phyloP scores from a whole-genome alignment of 1,140 invertebrate species.

The Subanguina moxae region DNA sequence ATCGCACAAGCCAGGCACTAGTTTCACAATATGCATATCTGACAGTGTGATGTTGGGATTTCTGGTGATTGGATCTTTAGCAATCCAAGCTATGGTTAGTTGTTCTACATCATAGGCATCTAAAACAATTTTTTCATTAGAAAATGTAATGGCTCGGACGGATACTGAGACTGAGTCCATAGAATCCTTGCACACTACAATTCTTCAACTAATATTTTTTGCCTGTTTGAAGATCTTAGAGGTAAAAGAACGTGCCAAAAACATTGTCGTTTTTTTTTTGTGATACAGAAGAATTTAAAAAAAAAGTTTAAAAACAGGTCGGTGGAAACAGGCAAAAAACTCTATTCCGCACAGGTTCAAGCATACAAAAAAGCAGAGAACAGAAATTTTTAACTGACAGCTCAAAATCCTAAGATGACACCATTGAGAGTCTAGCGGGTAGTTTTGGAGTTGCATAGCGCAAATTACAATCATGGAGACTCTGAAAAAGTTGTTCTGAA shows the following conservation, averaged over 20 bases:
- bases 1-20: conserved; percentile 53
- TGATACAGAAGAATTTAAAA: too few species aligned
- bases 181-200: too few species aligned
- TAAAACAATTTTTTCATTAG: conserved; percentile 15
- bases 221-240: too few species aligned
- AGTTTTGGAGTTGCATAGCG: conserved; percentile 60
- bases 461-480: conserved; percentile 29
- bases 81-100: conserved; percentile 49
- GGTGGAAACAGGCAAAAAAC: too few species aligned
- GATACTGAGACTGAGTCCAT: too few species aligned
- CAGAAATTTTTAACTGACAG: conserved; percentile 59
- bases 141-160: too few species aligned
- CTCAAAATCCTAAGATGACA: conserved; percentile 67
- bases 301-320: too few species aligned
- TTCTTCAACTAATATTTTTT: too few species aligned
- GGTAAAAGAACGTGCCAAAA: too few species aligned
- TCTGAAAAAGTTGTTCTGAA: conserved; percentile 6
- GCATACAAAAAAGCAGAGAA: too few species aligned
- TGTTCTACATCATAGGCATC: conserved; percentile 57
- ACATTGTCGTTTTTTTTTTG: too few species aligned
- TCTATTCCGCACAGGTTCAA: too few species aligned
- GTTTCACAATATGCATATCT: conserved; percentile 24
- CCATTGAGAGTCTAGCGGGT: conserved; percentile 61
- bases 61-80: conserved; percentile 48
- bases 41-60: conserved; percentile 49